Conservation (phyloP, 2,888 invertebrate genomes). For the Macropis europaea region DNA sequence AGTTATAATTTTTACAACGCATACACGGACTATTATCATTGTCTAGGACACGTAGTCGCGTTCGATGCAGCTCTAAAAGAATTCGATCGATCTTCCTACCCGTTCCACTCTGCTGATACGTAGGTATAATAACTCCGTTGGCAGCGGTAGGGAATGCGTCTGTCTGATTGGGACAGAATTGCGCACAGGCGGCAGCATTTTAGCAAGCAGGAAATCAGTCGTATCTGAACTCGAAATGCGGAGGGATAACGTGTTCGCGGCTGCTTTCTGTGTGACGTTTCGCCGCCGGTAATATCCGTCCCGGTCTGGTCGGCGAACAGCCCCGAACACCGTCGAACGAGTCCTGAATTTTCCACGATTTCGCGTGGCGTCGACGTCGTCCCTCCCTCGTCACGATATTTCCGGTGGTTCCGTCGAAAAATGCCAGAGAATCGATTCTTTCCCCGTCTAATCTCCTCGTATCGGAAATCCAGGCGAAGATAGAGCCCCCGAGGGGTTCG, state of each 20-base stretch:
- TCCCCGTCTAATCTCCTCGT: no score
- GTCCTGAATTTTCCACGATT: conserved; percentile 28
- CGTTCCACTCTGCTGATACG: no score
- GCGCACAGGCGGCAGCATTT: conserved; percentile 2
- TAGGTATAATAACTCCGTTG: no score
- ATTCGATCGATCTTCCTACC: no score
- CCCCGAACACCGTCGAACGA: conserved; percentile 28
- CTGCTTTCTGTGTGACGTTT: conserved; percentile 33
- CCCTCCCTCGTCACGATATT: conserved; percentile 12
- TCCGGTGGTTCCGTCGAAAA: conserved; percentile 29
- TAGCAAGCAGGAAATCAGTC: conserved; percentile 35
- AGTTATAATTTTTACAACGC: no score
- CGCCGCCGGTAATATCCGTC: conserved; percentile 49
- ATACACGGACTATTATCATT: no score
- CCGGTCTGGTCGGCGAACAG: conserved; percentile 46
- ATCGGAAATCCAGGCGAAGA: no score
- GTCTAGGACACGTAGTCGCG: no score
- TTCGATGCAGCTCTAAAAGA: no score
- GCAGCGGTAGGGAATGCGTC: no score
- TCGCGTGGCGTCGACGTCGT: conserved; percentile 13
- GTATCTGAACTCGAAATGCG: conserved; percentile 43
- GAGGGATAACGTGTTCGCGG: conserved; percentile 7
- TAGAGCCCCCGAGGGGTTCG: no score
- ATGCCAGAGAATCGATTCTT: not conserved
- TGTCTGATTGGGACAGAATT: no score